A percentile compares a stretch with the other conserved stretches of the same genome.
phyloP scores from a whole-genome alignment of 2,797 vertebrate species.

The Carcharodon carcharias region DNA sequence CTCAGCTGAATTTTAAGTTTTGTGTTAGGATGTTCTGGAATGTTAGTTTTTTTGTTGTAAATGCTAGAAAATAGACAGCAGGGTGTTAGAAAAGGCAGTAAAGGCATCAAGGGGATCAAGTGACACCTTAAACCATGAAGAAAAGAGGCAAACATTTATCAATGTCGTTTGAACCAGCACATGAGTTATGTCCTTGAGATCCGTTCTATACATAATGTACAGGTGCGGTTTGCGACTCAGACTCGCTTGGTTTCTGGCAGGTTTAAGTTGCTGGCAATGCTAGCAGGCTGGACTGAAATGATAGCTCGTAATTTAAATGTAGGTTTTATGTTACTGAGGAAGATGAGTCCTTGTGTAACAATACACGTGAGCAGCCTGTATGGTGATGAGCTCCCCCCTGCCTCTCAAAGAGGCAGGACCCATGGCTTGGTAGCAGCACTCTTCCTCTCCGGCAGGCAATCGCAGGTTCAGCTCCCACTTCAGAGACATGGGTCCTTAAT shows the following conservation, averaged over 20 bases:
- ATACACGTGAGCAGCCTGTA: background rate
- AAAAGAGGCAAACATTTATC: background rate
- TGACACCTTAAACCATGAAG: background rate
- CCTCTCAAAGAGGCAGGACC: background rate
- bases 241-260: background rate
- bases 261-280: background rate
- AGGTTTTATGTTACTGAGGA: background rate
- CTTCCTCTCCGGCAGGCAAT: background rate
- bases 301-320: background rate
- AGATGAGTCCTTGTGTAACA: background rate
- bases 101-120: background rate
- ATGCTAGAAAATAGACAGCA: background rate
- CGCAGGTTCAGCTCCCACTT: too few relatives aligned
- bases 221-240: background rate
- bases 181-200: background rate
- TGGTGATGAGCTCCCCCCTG: too few relatives aligned
- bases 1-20: background rate
- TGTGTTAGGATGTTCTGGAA: background rate
- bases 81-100: background rate
- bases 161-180: background rate
- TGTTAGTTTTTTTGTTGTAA: background rate
- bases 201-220: background rate
- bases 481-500: too few relatives aligned
- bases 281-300: background rate
- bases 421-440: background rate